phyloP scores from a whole-genome alignment of 2,113 vertebrate species.

The Gymnarchus niloticus region DNA sequence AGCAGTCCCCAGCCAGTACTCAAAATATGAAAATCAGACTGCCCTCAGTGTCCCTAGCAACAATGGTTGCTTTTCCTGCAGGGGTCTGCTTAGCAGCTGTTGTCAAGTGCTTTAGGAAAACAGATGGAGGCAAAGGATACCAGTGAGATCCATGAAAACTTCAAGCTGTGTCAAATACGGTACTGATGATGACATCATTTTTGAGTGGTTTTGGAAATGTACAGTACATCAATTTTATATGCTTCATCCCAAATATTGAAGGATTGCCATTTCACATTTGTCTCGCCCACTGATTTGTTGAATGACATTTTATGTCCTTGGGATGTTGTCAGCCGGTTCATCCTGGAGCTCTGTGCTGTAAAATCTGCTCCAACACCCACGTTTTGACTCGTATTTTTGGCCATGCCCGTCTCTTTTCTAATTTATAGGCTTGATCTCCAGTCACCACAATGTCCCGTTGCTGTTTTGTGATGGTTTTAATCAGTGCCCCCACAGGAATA shows the following conservation, averaged over 20 bases:
- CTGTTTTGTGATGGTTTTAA: not conserved
- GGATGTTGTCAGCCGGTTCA: not conserved
- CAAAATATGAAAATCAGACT: constrained; percentile 11
- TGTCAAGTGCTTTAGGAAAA: constrained; percentile 8
- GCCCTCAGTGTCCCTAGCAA: not conserved
- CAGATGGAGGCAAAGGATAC: constrained; percentile 9
- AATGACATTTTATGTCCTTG: not conserved
- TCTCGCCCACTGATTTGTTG: not conserved
- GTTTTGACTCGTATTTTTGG: not conserved
- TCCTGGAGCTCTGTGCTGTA: not conserved
- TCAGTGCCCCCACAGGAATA: not conserved
- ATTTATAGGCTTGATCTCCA: not conserved
- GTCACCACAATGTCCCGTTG: not conserved
- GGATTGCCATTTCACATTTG: not conserved
- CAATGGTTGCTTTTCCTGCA: not conserved
- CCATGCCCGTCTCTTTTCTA: not conserved
- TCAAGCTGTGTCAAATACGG: not conserved
- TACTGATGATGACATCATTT: not conserved
- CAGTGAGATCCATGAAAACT: constrained; percentile 14
- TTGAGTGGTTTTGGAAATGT: not conserved
- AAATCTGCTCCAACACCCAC: too few species aligned
- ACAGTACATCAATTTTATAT: not conserved
- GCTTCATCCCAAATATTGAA: not conserved
- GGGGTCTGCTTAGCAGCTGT: constrained; percentile 10
- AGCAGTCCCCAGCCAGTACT: not conserved